phyloP scores from a whole-genome alignment of 2,888 invertebrate species.

The Chouioia cunea region DNA sequence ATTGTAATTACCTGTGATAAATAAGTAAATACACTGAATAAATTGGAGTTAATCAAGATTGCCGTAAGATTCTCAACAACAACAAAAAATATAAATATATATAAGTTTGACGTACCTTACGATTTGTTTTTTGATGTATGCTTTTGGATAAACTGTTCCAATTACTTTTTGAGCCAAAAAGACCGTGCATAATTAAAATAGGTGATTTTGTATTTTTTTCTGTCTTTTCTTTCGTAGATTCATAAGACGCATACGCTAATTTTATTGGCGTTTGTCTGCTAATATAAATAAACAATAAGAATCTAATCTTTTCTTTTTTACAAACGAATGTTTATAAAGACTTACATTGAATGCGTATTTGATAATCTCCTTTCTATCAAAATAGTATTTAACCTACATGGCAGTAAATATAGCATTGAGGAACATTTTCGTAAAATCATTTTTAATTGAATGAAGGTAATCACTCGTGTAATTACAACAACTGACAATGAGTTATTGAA shows the following conservation, averaged over 20 bases:
- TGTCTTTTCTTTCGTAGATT: constrained; percentile 69
- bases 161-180: constrained; percentile 88
- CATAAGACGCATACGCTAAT: constrained; percentile 78
- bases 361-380: constrained; percentile 29
- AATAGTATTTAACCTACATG: constrained; percentile 34
- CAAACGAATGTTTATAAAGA: constrained; percentile 5
- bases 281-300: not conserved
- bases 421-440: constrained; percentile 34
- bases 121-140: constrained; percentile 75
- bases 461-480: not conserved
- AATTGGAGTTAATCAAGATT: not conserved
- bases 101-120: constrained; percentile 71
- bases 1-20: constrained; percentile 76
- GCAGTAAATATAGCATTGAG: not conserved
- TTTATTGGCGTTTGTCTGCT: constrained; percentile 70
- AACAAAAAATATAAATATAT: constrained; percentile 10
- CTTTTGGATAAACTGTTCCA: constrained; percentile 87
- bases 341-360: constrained; percentile 21
- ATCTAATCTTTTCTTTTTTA: not conserved
- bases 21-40: constrained; percentile 30
- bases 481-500: constrained; percentile 3
- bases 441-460: not conserved
- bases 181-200: constrained; percentile 87
- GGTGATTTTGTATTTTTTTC: constrained; percentile 69
- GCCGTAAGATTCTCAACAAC: constrained; percentile 9